phyloP scores from a whole-genome alignment of 1,140 invertebrate genomes.

The Popillia japonica region DNA sequence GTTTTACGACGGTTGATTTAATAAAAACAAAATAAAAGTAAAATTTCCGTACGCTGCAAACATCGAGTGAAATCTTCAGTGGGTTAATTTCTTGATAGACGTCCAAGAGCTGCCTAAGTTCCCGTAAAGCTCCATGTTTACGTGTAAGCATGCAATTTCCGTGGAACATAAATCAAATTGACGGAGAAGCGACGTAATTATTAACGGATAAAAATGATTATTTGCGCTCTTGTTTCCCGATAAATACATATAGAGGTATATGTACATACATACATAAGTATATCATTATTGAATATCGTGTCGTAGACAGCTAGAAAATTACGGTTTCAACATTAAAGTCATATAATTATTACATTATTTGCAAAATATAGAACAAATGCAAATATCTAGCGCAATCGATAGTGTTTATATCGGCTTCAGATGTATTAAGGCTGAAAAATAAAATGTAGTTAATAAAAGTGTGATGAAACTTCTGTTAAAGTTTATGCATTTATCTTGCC shows the following conservation, averaged over 20 bases:
- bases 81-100: slow-evolving; percentile 20
- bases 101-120: slow-evolving; percentile 2
- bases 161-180: not conserved
- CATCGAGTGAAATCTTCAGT: not conserved
- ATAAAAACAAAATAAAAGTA: not conserved
- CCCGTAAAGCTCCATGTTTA: not conserved
- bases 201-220: not conserved
- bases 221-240: not conserved
- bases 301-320: too few species aligned
- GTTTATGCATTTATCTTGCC: too few species aligned
- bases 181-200: not conserved
- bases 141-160: not conserved
- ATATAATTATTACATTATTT: too few species aligned
- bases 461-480: too few species aligned
- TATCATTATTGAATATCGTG: not conserved
- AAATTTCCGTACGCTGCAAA: slow-evolving; percentile 4
- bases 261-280: not conserved
- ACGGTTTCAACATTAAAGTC: too few species aligned
- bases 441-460: too few species aligned
- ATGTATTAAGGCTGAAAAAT: too few species aligned
- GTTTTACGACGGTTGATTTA: not conserved
- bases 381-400: too few species aligned
- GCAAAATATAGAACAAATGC: too few species aligned
- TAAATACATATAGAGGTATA: not conserved
- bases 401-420: too few species aligned